phyloP scores from a whole-genome alignment of 1,140 invertebrate species.

The Linepithema humile region DNA sequence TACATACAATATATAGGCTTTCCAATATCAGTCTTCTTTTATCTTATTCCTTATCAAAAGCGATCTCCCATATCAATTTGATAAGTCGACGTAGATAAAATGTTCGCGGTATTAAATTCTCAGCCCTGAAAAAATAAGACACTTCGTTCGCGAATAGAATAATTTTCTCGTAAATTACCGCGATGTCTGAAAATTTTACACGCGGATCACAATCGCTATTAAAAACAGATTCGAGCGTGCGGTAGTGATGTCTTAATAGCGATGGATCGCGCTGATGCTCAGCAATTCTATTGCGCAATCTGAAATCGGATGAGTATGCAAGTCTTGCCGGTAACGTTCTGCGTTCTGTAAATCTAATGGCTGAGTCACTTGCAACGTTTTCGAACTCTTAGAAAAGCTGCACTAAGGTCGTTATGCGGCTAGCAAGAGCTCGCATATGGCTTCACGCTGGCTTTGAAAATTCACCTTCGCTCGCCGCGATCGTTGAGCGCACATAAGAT shows the following conservation, averaged over 20 bases:
- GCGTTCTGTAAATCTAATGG: slow-evolving; percentile 21
- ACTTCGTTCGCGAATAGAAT: background rate
- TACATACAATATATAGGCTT: background rate
- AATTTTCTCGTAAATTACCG: slow-evolving; percentile 23
- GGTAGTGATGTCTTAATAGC: slow-evolving; percentile 38
- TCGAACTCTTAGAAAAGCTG: slow-evolving; percentile 62
- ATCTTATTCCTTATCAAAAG: slow-evolving; percentile 10
- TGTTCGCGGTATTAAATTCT: background rate
- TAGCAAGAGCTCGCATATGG: slow-evolving; percentile 19
- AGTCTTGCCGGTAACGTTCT: background rate
- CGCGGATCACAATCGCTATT: slow-evolving; percentile 27
- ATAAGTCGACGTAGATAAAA: background rate
- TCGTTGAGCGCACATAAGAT: background rate
- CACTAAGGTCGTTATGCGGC: slow-evolving; percentile 21
- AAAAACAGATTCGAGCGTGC: slow-evolving; percentile 25
- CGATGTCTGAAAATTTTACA: background rate
- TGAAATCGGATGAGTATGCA: slow-evolving; percentile 50
- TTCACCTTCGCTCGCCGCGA: background rate
- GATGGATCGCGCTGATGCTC: slow-evolving; percentile 6
- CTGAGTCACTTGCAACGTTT: slow-evolving; percentile 46
- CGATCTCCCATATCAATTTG: slow-evolving; percentile 8
- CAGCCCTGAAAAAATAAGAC: background rate
- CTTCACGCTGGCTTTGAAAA: slow-evolving; percentile 11
- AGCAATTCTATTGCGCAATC: slow-evolving; percentile 40
- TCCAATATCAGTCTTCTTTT: background rate